Percentiles rank a stretch among this genome's conserved stretches.
These are phyloP conservation scores for Mallotus villosus DNA, from an alignment of 2,797 vertebrate species.

Conservation along the genomic window DNA sequence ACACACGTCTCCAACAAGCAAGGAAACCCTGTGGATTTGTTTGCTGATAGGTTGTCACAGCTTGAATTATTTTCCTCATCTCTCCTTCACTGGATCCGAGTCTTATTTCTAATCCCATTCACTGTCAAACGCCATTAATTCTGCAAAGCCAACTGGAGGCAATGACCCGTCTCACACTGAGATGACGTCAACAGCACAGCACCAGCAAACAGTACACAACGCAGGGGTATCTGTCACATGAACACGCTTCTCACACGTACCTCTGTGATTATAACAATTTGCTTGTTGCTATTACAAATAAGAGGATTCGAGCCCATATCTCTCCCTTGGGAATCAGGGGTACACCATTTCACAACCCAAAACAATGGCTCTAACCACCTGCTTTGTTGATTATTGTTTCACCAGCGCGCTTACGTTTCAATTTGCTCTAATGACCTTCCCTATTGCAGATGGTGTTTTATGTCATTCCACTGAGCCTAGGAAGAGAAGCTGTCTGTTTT, in stretches of 20 bases:
- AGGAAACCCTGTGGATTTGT: conserved; percentile 13
- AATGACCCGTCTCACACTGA: not conserved
- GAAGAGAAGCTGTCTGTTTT: conserved; percentile 52
- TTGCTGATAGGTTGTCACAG: not conserved
- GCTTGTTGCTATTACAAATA: no score
- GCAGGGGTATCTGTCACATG: not conserved
- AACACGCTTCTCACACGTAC: not conserved
- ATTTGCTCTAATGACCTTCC: conserved; percentile 50
- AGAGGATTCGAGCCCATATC: no score
- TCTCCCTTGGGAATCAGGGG: no score
- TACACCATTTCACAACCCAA: not conserved
- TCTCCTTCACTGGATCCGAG: conserved; percentile 1
- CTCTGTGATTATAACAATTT: no score
- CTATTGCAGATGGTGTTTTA: conserved; percentile 47
- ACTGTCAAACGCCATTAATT: conserved; percentile 16
- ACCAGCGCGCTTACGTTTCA: conserved; percentile 52
- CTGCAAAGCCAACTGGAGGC: conserved; percentile 11
- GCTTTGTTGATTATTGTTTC: conserved; percentile 10
- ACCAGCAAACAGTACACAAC: no score
- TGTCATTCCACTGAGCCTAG: conserved; percentile 47
- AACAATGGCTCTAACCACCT: not conserved
- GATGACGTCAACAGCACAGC: not conserved
- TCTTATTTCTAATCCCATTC: conserved; percentile 27
- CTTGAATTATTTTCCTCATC: not conserved
- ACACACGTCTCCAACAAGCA: not conserved